Percentiles rank a stretch among this genome's conserved stretches.
These are phyloP conservation scores for Gobiocypris rarus DNA, from an alignment of 2,113 vertebrate genomes.

Conservation along the genomic window DNA sequence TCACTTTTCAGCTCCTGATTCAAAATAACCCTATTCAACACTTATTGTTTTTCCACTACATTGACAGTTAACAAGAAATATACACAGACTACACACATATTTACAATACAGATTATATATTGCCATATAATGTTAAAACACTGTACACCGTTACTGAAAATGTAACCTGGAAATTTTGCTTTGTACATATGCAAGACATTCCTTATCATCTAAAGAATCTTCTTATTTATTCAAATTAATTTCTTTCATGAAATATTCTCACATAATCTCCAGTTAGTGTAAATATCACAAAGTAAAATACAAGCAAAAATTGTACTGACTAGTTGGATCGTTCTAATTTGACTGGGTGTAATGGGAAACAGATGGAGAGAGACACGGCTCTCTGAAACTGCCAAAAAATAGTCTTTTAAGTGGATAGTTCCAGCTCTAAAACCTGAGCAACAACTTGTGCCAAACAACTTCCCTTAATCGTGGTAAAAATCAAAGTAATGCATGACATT, in stretches of 20 bases:
- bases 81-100: neutral
- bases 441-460: neutral
- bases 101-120: neutral
- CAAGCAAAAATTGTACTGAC: neutral
- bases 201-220: neutral
- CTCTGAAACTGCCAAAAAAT: neutral
- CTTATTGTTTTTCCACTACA: neutral
- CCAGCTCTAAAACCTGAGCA: constrained; percentile 5
- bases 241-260: neutral
- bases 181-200: neutral
- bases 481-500: neutral
- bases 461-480: neutral
- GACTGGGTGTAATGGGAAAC: neutral
- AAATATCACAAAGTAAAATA: neutral
- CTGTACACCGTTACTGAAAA: neutral
- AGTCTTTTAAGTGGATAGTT: neutral
- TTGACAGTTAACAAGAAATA: neutral
- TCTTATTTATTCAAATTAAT: neutral
- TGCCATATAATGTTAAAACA: neutral
- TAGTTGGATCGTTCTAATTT: neutral
- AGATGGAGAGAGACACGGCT: neutral
- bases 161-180: neutral
- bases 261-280: neutral
- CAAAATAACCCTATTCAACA: neutral
- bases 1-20: neutral